Evolutionary conservation across 2,888 invertebrate genomes (phyloP), one percentile per base, ranked within the genome.

Genomic region (Heliconius aoede): DNA sequence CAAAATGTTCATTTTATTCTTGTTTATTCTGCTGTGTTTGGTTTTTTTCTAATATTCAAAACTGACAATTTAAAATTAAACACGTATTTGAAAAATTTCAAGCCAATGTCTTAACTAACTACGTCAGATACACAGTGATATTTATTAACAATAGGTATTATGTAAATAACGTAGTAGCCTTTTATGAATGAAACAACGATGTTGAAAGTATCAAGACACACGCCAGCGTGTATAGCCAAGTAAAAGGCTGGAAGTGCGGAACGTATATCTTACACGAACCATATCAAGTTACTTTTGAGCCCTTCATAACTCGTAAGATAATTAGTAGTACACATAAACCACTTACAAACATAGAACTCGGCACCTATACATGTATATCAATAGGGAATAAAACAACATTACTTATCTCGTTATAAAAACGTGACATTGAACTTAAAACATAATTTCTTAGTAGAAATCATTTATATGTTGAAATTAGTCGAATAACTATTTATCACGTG

Each of bases 401-500:
- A 51, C 21, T 18, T n/a, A 51, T 55, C 8, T 21, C 18, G 21
- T 21, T 51, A 51, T n/a, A 51, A 30, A 62, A 62, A 62, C 28
- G 11, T 62, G 62, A 32, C 62, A n/a, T 32, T 62, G 62, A 62
- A 62, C 21, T 62, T 46, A 32, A 11, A 1, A n/a, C 4, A 18
- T 0, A 32, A 4, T 32, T 30, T 64, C 32, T 32, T 32, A 64
- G 62, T 62, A 62, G 30, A 62, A 62, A 64, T 32, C 64, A 64
- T 32, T 32, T 32, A n/a, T 62, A 32, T 32, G 30, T 32, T 32
- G 5, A 65, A 65, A 40, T 65, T 65, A 65, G 65, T 65, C 36
- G 13, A 40, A 65, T 65, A 36, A 65, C 65, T 40, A 65, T 65
- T 8, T 65, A 36, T 18, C 65, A 65, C 24, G 65, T 36, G 8